These are phyloP conservation scores for Parnassius glacialis DNA, from an alignment of 2,888 invertebrate genomes.

Conservation along the genomic window DNA sequence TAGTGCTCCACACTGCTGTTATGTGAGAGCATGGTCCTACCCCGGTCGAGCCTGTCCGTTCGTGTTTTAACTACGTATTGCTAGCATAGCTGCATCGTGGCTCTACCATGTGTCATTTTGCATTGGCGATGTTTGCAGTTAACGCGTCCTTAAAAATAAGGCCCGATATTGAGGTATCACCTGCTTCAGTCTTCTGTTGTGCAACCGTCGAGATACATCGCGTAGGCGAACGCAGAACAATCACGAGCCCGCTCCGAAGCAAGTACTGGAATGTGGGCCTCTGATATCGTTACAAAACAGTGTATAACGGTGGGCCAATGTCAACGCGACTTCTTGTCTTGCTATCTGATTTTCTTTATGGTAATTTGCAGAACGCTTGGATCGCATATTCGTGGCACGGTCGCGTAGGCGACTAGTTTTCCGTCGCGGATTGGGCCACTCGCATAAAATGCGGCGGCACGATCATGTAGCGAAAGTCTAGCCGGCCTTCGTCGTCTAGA, in stretches of 20 bases:
- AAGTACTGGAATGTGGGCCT: slow-evolving; percentile 68
- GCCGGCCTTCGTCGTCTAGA: slow-evolving; percentile 74
- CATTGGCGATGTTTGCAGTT: too few relatives aligned
- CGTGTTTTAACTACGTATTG: too few relatives aligned
- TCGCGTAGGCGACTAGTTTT: slow-evolving; percentile 74
- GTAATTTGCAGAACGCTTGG: slow-evolving; percentile 54
- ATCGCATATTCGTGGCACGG: slow-evolving; percentile 49
- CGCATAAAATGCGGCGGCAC: slow-evolving; percentile 53
- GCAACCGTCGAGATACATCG: slow-evolving; percentile 55
- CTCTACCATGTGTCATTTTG: too few relatives aligned
- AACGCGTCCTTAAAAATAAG: too few relatives aligned
- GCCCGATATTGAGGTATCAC: slow-evolving; percentile 46
- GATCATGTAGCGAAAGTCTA: slow-evolving; percentile 70
- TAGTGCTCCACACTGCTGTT: too few relatives aligned
- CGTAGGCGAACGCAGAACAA: slow-evolving; percentile 57
- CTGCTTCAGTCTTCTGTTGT: slow-evolving; percentile 55
- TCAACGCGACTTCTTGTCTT: slow-evolving; percentile 62
- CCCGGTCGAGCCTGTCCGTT: too few relatives aligned
- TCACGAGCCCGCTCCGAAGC: slow-evolving; percentile 57
- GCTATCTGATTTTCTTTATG: slow-evolving; percentile 54
- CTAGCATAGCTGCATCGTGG: too few relatives aligned
- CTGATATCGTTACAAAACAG: slow-evolving; percentile 74
- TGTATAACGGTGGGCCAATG: slow-evolving; percentile 73
- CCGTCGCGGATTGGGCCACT: slow-evolving; percentile 63
- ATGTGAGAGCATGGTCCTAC: too few relatives aligned